Evolutionary conservation across 37 sponge, comb jelly and placozoan species (phyloP), one percentile per base, ranked within the genome.

Genomic region (Halisarca cf. caerulea): DNA sequence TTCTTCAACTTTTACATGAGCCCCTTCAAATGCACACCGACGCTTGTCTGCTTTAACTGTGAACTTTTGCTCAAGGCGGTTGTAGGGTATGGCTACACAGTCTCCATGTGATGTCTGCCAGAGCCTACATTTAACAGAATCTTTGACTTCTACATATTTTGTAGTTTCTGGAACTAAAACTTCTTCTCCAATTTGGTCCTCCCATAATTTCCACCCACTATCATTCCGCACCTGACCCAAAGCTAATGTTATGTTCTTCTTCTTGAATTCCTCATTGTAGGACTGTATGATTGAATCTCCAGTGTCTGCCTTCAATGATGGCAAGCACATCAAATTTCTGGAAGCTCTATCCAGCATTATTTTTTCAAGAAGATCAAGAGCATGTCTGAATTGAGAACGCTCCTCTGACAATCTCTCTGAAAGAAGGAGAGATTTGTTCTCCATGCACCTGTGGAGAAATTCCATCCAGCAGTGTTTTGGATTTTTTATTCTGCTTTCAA

Each of bases 11-110:
- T n/a, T 28, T n/a, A 93, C 94, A 37, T 35, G 40, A 47, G 88
- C 90, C 18, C 85, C 85, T 81, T 90, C 85, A 82, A 93, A 89
- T 36, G 94, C 90, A 42, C 90, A 81, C 61, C 41, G 72, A 62
- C 64, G 64, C 64, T 62, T n/a, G 15, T n/a, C 25, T 6, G 64
- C 30, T n/a, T 28, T 28, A 51, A 93, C 84, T 0, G 30, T 80
- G 44, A 40, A 43, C 3, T n/a, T 37, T 8, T 35, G 57, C 25
- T 89, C 77, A 0, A 3, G 37, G 14, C 57, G 58, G 55, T 92
- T 84, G 9, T 80, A 21, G 53, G 93, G 93, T 59, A 81, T 86
- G 17, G 93, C 93, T 45, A 82, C 45, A 72, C 84, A 86, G 11
- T 79, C 59, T 17, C 66, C 66, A 62, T 34, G 38, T 30, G 57